Conservation (phyloP, 2,113 vertebrate species). For the Octodon degus region DNA sequence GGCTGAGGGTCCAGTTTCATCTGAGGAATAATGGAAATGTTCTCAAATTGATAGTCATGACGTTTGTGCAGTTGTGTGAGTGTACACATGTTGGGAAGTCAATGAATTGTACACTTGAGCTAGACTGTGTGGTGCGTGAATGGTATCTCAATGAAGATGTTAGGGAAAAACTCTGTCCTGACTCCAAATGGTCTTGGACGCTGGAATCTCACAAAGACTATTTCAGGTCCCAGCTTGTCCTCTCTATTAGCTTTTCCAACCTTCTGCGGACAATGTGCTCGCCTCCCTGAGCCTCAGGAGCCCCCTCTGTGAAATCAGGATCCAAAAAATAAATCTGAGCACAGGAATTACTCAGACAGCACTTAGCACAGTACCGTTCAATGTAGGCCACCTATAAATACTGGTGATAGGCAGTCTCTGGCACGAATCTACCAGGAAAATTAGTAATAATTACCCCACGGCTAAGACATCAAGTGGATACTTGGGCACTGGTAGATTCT, state of each 20-base stretch:
- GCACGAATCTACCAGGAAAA: not conserved
- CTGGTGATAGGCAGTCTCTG: not conserved
- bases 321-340: not conserved
- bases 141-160: not conserved
- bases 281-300: not conserved
- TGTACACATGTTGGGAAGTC: not conserved
- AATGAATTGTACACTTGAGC: not conserved
- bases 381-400: fast-evolving
- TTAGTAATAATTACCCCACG: not conserved
- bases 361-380: fast-evolving
- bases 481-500: not conserved
- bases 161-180: not conserved
- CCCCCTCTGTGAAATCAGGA: not conserved
- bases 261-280: not conserved
- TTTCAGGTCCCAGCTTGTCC: not conserved
- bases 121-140: not conserved
- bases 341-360: not conserved
- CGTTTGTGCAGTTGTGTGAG: not conserved
- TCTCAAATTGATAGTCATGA: not conserved
- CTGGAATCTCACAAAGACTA: not conserved
- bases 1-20: not conserved
- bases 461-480: not conserved
- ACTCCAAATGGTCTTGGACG: not conserved
- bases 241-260: not conserved
- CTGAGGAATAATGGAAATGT: not conserved